Base-by-base conservation (phyloP, 2,888 invertebrate genomes). In the Drosophila affinis region DNA sequence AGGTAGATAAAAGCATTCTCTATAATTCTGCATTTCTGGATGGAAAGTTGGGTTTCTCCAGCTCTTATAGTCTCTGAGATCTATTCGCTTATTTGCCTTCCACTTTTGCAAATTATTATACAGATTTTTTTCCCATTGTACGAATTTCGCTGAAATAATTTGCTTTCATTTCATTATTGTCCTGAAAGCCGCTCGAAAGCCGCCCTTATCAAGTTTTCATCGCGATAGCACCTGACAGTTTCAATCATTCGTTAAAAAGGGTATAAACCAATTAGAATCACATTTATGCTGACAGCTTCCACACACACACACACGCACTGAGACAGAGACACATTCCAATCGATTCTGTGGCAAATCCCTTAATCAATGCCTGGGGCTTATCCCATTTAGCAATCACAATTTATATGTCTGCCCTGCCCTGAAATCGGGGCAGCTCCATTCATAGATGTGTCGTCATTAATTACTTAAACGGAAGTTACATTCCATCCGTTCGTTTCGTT, bases 391-490 rank as follows among this genome's bases (percentile, higher is more conserved):
- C 70, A 67, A 67, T 67, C 67, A 67, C 73, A 63, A 70, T 72
- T 63, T 72, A 63, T 74, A 64, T 39, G 52, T 55, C 47, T 49
- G 57, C 57, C 39, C 47, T 49, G 57, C 57, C 39, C 48, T 45
- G 49, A 55, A 67, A 72, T 67, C 51, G 55, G 72, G 29, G 32
- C 3, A 21, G 3, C 47, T 54, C n/a, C 74, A 27, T 55, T 18
- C 53, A 44, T 73, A 54, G 44, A 49, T 74, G 68, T 67, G 74
- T 68, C 58, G 49, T 74, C 75, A 72, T 72, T 72, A 72, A 72
- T 72, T 74, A 74, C 74, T 58, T n/a, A 39, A 65, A 74, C 72
- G 75, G 75, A 72, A 74, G 75, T 72, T 44, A 55, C 73, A 68
- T 71, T 64, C 71, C 73, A 71, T 73, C 52, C 73, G 72, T 63